Percentiles rank a stretch among this genome's conserved stretches.
These are phyloP conservation scores for Psilanteris sp. DNA, from an alignment of 1,140 invertebrate species.

Conservation along the genomic window DNA sequence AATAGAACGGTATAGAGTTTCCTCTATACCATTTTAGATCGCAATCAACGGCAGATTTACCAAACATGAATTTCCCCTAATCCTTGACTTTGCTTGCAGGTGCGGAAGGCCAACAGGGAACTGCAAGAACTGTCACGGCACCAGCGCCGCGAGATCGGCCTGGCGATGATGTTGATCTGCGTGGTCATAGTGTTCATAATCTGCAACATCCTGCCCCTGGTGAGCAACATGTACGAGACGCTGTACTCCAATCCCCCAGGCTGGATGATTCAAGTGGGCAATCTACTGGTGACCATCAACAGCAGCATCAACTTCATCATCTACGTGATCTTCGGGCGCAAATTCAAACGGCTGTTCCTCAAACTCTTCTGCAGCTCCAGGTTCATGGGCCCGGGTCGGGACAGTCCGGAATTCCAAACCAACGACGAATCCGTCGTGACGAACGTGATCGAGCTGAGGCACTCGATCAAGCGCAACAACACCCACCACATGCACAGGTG, in stretches of 20 bases:
- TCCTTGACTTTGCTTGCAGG: no score
- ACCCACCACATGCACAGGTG: conserved; percentile 81
- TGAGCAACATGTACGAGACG: conserved; percentile 92
- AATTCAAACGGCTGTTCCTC: conserved; percentile 94
- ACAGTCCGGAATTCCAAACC: conserved; percentile 85
- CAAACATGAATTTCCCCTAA: no score
- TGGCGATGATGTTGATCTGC: conserved; percentile 95
- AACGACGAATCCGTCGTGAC: conserved; percentile 90
- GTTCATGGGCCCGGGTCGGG: conserved; percentile 77
- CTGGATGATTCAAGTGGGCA: conserved; percentile 89
- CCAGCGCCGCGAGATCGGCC: conserved; percentile 91
- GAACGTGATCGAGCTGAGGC: conserved; percentile 83
- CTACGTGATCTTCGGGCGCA: conserved; percentile 97
- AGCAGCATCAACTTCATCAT: conserved; percentile 98
- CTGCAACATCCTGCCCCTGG: conserved; percentile 94
- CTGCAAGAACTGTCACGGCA: conserved; percentile 88
- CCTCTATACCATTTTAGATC: no score
- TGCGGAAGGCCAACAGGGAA: conserved; percentile 90
- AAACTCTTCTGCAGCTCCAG: conserved; percentile 89
- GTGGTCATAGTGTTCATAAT: conserved; percentile 96
- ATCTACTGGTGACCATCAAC: conserved; percentile 97
- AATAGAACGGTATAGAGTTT: no score
- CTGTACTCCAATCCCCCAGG: conserved; percentile 81
- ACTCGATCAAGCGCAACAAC: conserved; percentile 81
- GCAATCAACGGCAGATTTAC: no score